phyloP scores from a whole-genome alignment of 2,113 vertebrate genomes.

The Hippocampus mohnikei region DNA sequence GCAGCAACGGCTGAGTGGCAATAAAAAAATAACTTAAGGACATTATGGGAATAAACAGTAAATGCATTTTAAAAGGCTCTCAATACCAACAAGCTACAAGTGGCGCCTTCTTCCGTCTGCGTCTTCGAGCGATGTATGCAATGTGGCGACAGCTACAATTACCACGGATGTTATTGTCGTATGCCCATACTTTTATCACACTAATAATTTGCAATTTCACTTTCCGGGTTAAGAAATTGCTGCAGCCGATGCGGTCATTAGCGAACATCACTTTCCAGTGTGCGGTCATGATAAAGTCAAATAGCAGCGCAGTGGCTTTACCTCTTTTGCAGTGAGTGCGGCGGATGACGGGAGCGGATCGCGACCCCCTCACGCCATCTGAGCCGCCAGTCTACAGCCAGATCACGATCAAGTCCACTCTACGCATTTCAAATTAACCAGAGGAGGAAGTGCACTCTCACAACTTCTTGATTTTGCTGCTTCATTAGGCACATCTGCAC shows the following conservation, averaged over 20 bases:
- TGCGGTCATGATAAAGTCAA: background rate
- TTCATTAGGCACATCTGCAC: background rate
- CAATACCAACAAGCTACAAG: conserved; percentile 17
- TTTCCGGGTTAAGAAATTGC: background rate
- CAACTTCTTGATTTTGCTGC: background rate
- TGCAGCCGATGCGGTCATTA: background rate
- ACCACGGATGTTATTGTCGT: background rate
- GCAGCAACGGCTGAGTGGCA: conserved; percentile 19
- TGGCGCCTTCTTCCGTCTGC: background rate
- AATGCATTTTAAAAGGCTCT: conserved; percentile 26
- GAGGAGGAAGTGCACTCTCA: conserved; percentile 3
- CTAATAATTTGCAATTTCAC: background rate
- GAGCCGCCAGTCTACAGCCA: conserved; percentile 21
- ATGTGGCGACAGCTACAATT: background rate
- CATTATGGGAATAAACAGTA: conserved; percentile 32
- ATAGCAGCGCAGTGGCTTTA: background rate
- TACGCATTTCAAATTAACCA: conserved; percentile 22
- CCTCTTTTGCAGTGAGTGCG: background rate
- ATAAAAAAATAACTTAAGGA: conserved; percentile 37
- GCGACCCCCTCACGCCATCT: conserved; percentile 23
- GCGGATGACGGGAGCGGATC: conserved; percentile 15
- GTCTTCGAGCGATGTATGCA: background rate
- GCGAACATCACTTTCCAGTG: background rate
- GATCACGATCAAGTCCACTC: conserved; percentile 23
- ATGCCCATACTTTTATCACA: background rate